Base-by-base conservation (phyloP, 2,797 vertebrate species). In the Sebastes miniatus region DNA sequence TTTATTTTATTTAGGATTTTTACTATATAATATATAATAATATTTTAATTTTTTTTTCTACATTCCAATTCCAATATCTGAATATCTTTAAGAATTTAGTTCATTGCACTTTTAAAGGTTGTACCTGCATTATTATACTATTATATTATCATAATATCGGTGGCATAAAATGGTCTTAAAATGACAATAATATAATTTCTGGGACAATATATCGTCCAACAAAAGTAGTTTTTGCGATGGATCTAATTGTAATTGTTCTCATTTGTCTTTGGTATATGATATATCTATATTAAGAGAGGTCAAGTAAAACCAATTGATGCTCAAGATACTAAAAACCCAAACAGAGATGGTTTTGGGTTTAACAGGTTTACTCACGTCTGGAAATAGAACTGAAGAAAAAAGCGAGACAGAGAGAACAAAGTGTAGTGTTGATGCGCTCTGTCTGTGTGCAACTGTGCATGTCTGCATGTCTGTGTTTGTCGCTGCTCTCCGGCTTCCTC, bases 321-420 rank as follows among this genome's bases (percentile, higher is more conserved):
- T 71, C 2, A 62, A 14, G 25, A 74, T 63, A 12, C 12, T 6
- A 73, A 68, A 6, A 31, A 9, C 4, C 1, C 1, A n/a, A 29
- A 29, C 54, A 73, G 8, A 69, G 25, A 70, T 24, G 47, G 34
- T 56, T 83, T 68, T 20, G 31, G 63, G 76, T 86, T 90, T 64
- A 87, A 57, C 57, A 81, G 83, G 78, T 87, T 87, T 68, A 82
- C 70, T 73, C 47, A n/a, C 4, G 52, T 79, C 85, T 88, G 34
- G 22, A 91, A 90, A 90, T 88, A 81, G 85, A 83, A 65, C 34
- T 22, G 4, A 85, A 74, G 47, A 77, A 36, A 34, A n/a, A 34
- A n/a, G 62, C 1, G 29, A 81, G 74, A 80, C 34, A 6, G 22
- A 70, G 16, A 54, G 56, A 83, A 84, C 81, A 83, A 86, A 68